Conservation (phyloP, 2,113 vertebrate species). For the Neopipo cinnamomea region DNA sequence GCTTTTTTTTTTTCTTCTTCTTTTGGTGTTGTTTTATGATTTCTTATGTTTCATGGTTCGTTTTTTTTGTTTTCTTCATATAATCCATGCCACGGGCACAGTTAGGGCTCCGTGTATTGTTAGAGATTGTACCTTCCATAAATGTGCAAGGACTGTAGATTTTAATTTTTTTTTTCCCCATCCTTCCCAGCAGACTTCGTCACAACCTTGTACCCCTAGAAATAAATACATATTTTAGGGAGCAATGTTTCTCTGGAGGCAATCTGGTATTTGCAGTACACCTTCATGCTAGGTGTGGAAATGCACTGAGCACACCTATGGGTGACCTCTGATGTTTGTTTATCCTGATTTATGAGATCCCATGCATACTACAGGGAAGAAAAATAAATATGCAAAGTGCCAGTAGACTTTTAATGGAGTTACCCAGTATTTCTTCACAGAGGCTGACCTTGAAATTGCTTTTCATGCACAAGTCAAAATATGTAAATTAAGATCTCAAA, state of each 20-base stretch:
- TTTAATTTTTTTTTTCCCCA: not conserved
- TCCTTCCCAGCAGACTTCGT: not conserved
- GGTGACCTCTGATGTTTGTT: constrained; percentile 74
- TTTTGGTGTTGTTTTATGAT: not conserved
- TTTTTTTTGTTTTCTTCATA: not conserved
- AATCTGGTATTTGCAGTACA: not conserved
- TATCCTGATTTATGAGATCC: constrained; percentile 77
- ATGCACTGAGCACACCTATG: not conserved
- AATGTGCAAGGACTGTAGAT: not conserved
- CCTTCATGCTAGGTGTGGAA: not conserved
- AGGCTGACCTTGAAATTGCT: constrained; percentile 83
- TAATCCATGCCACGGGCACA: not conserved
- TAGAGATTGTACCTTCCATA: not conserved
- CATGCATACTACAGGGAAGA: constrained; percentile 64
- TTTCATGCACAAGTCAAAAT: constrained; percentile 80
- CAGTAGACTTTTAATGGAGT: constrained; percentile 78
- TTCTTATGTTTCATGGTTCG: not conserved
- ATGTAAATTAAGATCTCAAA: constrained; percentile 78
- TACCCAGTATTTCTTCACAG: constrained; percentile 68
- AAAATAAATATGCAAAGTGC: constrained; percentile 81
- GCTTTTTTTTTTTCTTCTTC: not conserved
- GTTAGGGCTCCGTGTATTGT: not conserved
- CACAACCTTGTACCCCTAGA: not conserved
- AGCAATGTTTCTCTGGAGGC: not conserved
- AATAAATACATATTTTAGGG: not conserved